Evolutionary conservation across 2,113 vertebrate genomes (phyloP), one percentile per base, ranked within the genome.

Genomic region (Gymnarchus niloticus): DNA sequence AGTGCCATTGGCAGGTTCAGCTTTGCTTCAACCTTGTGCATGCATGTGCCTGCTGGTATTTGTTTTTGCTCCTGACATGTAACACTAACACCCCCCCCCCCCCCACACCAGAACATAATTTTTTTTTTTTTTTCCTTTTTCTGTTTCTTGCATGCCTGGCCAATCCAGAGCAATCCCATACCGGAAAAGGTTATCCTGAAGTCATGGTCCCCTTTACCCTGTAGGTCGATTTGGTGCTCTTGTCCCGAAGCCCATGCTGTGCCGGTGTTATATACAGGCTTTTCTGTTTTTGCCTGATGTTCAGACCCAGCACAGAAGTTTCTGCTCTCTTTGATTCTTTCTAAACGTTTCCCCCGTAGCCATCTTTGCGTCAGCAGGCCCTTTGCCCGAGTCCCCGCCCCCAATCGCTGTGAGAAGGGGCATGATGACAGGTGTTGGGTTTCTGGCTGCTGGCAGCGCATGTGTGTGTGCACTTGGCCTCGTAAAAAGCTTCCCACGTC

Each of bases 401-500:
- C 7, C 61, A 37, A 69, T 10, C 61, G 19, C 12, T 41, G 33
- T 73, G 65, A 73, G 65, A 73, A 19, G 65, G 65, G 5, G 33
- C 44, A 8, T 81, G 77, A 51, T 81, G 46, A 80, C 76, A 49
- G 76, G 76, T 81, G 77, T 25, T 81, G 65, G 65, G 33, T 73
- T 73, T 37, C 65, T 73, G 65, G 17, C 65, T 73, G 6, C 65
- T 73, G 65, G 65, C 33, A 19, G 65, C 33, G 19, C 33, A 17
- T 6, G 65, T 41, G 65, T 73, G 28, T 73, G 65, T 28, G 65
- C 28, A 41, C 33, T 73, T 17, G 9, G 65, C 2, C 44, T 48
- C n/a, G 77, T 80, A 25, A 25, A 37, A 80, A 80, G 77, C 77
- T 25, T 80, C 46, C 48, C n/a, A 6, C 77, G 8, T 80, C 77